phyloP scores from a whole-genome alignment of 2,113 vertebrate genomes.

The Camarhynchus parvulus region DNA sequence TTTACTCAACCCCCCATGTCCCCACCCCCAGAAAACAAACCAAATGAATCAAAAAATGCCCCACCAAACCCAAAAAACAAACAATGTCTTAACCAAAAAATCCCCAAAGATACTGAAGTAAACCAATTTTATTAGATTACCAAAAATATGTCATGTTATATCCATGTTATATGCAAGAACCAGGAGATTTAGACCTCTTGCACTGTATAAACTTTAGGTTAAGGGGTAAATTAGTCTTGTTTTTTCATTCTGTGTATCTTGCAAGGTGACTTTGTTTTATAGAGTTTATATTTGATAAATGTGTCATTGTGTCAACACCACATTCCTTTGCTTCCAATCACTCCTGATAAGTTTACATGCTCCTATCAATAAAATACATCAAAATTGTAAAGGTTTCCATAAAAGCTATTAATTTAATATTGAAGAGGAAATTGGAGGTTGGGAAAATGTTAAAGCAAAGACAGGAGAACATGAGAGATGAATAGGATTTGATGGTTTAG shows the following conservation, averaged over 20 bases:
- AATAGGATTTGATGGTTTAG: neutral
- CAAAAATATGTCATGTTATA: neutral
- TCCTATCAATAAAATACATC: neutral
- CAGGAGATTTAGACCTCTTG: neutral
- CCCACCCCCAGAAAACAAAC: rapidly evolving
- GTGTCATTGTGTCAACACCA: neutral
- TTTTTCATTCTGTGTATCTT: neutral
- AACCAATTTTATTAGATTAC: neutral
- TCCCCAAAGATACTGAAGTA: neutral
- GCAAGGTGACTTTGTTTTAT: neutral
- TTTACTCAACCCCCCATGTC: rapidly evolving
- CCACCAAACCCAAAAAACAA: neutral
- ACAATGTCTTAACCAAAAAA: neutral
- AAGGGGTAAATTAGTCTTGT: neutral
- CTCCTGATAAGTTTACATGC: neutral
- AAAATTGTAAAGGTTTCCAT: neutral
- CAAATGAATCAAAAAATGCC: rapidly evolving
- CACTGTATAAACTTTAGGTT: neutral
- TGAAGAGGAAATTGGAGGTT: neutral
- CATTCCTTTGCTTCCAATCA: neutral
- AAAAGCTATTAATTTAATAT: neutral
- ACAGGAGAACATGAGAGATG: neutral
- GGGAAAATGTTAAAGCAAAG: neutral
- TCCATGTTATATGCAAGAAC: neutral
- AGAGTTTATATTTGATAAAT: neutral